Evolutionary conservation across 2,113 vertebrate species (phyloP), one percentile per base, ranked within the genome.

Genomic region (Pachypanchax playfairii): DNA sequence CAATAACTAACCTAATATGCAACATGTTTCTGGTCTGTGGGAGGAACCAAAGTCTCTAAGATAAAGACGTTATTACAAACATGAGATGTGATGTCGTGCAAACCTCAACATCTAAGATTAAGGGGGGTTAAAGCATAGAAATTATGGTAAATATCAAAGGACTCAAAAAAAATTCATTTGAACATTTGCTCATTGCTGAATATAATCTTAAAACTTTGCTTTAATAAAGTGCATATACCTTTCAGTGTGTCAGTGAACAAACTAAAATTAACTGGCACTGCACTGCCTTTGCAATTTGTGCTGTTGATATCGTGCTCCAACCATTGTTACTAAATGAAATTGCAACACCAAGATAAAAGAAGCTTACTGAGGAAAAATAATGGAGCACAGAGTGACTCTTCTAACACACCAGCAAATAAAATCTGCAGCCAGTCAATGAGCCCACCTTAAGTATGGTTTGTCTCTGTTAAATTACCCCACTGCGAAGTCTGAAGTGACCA

Each of bases 181-280:
- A 13, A 25, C 8, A 47, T 25, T 25, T 47, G 46, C 17, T 48
- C 46, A 17, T 3, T 25, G 25, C 26, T 15, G 24, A 25, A 48
- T 48, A 48, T 47, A 47, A 24, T 26, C 25, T 14, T 15, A 26
- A 24, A 48, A 36, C 18, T 15, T 24, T 13, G 53, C 22, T 28
- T 56, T 39, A 38, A 56, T 55, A 41, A 55, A 25, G 46, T 55
- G 53, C 22, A 41, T 48, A 24, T 26, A 26, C 22, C 46, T 48
- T 25, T 48, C 36, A 56, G 36, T 5, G 35, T 24, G 36, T 42
- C 22, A 11, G 36, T 24, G 22, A 41, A 18, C 25, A 29, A 15
- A 28, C 14, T 7, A 25, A n/a, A 15, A 36, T 22, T 48, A 15
- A 25, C 13, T 33, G 49, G 18, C 29, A 52, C 29, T 41, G 36